Conservation (phyloP, 1,140 invertebrate genomes). For the Saccostrea cuccullata region DNA sequence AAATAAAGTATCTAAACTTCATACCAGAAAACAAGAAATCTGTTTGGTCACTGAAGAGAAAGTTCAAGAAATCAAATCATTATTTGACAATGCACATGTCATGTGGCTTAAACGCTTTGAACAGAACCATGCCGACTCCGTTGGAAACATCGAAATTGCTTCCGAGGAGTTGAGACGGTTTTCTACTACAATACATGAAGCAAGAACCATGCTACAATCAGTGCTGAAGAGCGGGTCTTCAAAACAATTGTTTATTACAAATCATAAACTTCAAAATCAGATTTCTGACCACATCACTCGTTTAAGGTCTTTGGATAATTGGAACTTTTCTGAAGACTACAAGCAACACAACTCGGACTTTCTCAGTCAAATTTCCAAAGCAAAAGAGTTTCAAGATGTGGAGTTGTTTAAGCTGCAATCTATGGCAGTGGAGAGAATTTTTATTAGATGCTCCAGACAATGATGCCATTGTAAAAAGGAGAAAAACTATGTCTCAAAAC, state of each 20-base stretch:
- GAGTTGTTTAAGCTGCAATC: background rate
- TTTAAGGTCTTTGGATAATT: background rate
- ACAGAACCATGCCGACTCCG: too few relatives aligned
- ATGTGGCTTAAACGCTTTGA: too few relatives aligned
- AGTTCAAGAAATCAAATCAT: background rate
- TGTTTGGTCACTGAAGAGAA: background rate
- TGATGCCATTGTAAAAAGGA: background rate
- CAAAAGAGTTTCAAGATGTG: background rate
- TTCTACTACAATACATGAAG: too few relatives aligned
- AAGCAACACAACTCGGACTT: background rate
- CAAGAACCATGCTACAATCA: background rate
- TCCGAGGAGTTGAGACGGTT: too few relatives aligned
- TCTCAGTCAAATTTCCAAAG: background rate
- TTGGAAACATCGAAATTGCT: too few relatives aligned
- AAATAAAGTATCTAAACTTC: background rate
- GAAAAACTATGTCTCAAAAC: too few relatives aligned
- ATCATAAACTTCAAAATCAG: background rate
- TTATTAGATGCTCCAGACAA: background rate
- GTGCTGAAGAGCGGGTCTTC: background rate
- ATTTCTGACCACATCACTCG: background rate
- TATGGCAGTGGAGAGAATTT: background rate
- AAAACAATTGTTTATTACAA: background rate
- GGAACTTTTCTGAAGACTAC: background rate
- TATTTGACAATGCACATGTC: too few relatives aligned
- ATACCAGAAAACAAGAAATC: background rate